phyloP scores from a whole-genome alignment of 1,140 invertebrate genomes.

The Cydia fagiglandana region DNA sequence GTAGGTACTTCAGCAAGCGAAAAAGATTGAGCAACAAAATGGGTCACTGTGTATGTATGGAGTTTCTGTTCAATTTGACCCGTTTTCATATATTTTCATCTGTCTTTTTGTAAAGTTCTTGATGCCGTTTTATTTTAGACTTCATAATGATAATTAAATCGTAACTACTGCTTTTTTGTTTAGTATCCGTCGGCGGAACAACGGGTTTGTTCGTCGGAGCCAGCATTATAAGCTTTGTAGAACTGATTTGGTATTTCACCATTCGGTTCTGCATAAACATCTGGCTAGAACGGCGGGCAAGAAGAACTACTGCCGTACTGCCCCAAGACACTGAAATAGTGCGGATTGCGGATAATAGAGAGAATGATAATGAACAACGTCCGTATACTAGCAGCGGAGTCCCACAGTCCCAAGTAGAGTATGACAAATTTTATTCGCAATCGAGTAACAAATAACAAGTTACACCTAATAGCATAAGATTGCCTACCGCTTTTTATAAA shows the following conservation, averaged over 20 bases:
- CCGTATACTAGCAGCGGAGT: conserved; percentile 35
- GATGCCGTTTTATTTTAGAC: too few species aligned
- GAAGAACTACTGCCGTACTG: background rate
- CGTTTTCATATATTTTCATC: too few species aligned
- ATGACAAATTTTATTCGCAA: conserved; percentile 2
- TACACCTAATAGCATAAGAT: too few species aligned
- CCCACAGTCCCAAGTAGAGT: background rate
- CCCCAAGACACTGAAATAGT: background rate
- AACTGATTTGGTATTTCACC: conserved; percentile 77
- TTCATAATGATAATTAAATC: background rate
- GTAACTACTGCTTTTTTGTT: conserved; percentile 41
- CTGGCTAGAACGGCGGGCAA: conserved; percentile 39
- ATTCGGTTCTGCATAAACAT: conserved; percentile 59
- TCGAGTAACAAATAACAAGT: background rate
- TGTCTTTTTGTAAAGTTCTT: too few species aligned
- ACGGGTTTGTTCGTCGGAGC: conserved; percentile 83
- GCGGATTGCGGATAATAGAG: conserved; percentile 35
- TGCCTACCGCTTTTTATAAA: too few species aligned
- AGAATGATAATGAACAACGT: conserved; percentile 11
- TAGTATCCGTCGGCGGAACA: conserved; percentile 83
- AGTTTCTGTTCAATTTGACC: too few species aligned
- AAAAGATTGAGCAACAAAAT: too few species aligned
- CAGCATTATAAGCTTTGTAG: conserved; percentile 82
- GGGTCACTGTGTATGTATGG: too few species aligned
- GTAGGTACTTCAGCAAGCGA: too few species aligned